Evolutionary conservation across 2,113 vertebrate genomes (phyloP), one percentile per base, ranked within the genome.

Genomic region (Pituophis catenifer): DNA sequence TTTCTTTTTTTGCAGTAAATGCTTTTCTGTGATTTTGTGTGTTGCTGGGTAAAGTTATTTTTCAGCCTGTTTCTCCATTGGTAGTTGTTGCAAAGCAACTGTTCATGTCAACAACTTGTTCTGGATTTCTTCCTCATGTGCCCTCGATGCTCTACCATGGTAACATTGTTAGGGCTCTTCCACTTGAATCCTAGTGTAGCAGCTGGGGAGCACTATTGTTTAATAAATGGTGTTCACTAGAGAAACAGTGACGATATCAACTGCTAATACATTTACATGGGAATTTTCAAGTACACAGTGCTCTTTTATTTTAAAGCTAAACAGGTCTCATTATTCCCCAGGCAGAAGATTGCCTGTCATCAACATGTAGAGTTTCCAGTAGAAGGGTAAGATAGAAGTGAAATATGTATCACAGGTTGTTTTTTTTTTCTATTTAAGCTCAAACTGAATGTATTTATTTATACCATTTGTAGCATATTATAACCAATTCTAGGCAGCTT

Each of bases 31-130:
- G 55, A 65, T 86, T 86, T 53, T 92, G 38, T 90, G 57, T 86
- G 55, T 59, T 53, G 8, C 55, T 86, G 55, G 59, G 48, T 52
- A 90, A 86, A 90, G 44, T 75, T 86, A 75, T 93, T 90, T 92
- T 55, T 93, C 81, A 90, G 55, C 75, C 75, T 38, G 21, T 90
- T 90, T 44, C 88, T 86, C 65, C 57, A 23, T 85, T 48, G 38
- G 38, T 89, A 85, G 88, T 92, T 89, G 62, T 93, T 93, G 75
- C 54, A 86, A 59, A 93, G 89, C 55, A 90, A 86, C 57, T 93
- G 48, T 86, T 86, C 75, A 54, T 62, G 55, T 90, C 89, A 90
- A 86, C 75, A 93, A 62, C 75, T 86, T 93, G 57, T 90, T 93
- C 70, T 93, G n/a, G 81, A n/a, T 90, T 62, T 90, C 89, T 86